phyloP scores from a whole-genome alignment of 2,888 invertebrate species.

The Limnephilus lunatus region DNA sequence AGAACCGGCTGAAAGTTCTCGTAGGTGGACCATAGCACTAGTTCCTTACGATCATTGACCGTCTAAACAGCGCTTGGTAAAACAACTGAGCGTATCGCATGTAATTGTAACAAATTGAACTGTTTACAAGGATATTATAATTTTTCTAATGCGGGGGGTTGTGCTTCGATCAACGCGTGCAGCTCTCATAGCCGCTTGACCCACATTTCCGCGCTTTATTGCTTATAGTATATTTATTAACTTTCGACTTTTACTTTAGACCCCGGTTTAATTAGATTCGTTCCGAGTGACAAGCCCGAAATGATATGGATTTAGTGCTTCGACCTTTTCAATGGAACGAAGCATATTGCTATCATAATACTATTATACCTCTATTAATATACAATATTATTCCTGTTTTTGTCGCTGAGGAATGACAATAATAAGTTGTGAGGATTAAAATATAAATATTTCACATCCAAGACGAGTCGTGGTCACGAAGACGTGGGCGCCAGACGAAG shows the following conservation, averaged over 20 bases:
- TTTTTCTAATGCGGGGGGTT: conserved; percentile 12
- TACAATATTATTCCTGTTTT: background rate
- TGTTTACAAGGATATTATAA: background rate
- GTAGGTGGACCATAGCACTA: conserved; percentile 26
- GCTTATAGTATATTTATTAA: conserved; percentile 7
- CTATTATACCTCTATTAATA: background rate
- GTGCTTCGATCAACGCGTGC: background rate
- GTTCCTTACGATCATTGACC: conserved; percentile 9
- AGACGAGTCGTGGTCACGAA: background rate
- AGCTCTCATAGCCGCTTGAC: background rate
- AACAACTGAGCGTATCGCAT: background rate
- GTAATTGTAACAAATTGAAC: conserved; percentile 35
- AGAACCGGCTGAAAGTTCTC: background rate
- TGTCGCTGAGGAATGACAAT: background rate
- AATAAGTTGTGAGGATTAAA: background rate
- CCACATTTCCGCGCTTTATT: background rate
- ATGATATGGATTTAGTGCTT: background rate
- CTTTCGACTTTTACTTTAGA: conserved; percentile 34
- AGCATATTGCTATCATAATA: background rate
- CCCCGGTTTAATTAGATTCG: conserved; percentile 14
- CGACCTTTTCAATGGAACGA: background rate
- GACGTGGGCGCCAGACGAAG: background rate
- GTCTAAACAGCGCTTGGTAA: background rate
- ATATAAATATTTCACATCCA: background rate
- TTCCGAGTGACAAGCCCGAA: background rate